Evolutionary conservation across 2,113 vertebrate species (phyloP).

Genomic region (Brachyhypopomus gauderio): DNA sequence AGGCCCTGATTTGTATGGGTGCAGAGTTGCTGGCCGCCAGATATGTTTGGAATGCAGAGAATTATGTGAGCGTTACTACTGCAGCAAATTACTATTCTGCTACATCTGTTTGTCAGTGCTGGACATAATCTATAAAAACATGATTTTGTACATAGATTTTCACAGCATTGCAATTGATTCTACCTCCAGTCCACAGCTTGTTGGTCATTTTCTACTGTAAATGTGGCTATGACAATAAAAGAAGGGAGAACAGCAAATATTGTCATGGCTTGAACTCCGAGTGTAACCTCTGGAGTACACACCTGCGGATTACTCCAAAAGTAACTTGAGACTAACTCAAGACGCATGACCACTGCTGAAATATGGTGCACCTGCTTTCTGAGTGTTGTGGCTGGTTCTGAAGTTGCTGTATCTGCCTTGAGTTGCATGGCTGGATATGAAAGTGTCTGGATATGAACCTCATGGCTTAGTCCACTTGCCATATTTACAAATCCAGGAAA

Average conservation of each 20-base stretch:
- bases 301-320: not conserved
- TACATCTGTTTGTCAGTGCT: conserved; percentile 61
- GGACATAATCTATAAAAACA: conserved; percentile 68
- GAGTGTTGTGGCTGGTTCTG: no score
- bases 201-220: conserved; percentile 62
- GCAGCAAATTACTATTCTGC: conserved; percentile 37
- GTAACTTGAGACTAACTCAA: no score
- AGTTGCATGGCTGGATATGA: no score
- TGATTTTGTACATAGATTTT: conserved; percentile 66
- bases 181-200: conserved; percentile 61
- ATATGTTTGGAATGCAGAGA: conserved; percentile 61
- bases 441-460: no score
- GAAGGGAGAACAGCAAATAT: conserved; percentile 14
- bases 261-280: not conserved
- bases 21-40: conserved; percentile 46
- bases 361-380: not conserved
- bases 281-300: not conserved
- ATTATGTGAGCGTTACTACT: conserved; percentile 52
- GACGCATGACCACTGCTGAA: not conserved
- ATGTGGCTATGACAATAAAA: conserved; percentile 45
- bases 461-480: no score
- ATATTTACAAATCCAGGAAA: no score
- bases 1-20: conserved; percentile 56
- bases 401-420: no score
- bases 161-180: conserved; percentile 66